Evolutionary conservation across 2,888 invertebrate genomes (phyloP).

Genomic region (Pandemis cinnamomeana): DNA sequence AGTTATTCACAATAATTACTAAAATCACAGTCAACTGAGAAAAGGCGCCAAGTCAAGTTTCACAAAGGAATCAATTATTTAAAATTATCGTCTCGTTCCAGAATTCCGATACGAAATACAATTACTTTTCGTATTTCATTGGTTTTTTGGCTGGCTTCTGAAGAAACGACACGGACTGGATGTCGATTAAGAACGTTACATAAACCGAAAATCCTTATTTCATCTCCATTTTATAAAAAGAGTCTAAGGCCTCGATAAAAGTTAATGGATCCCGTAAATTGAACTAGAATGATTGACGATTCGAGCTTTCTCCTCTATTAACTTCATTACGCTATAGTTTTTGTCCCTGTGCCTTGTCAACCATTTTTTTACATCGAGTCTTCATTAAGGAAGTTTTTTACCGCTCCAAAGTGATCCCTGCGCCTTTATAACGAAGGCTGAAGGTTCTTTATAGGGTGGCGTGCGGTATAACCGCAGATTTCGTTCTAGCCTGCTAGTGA

Average conservation of each 20-base stretch:
- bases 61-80: too few relatives aligned
- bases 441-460: neutral
- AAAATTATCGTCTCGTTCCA: too few relatives aligned
- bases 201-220: neutral
- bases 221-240: constrained; percentile 7
- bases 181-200: neutral
- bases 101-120: neutral
- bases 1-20: too few relatives aligned
- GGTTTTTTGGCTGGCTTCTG: neutral
- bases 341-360: constrained; percentile 36
- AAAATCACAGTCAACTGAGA: too few relatives aligned
- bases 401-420: neutral
- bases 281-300: constrained; percentile 23
- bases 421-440: neutral
- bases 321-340: constrained; percentile 36
- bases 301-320: constrained; percentile 22
- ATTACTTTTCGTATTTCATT: neutral
- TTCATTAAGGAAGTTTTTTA: constrained; percentile 26
- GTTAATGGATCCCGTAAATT: constrained; percentile 17
- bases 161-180: neutral
- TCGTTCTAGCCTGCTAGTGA: constrained; percentile 31
- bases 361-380: constrained; percentile 38
- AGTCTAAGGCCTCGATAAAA: constrained; percentile 41
- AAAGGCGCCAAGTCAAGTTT: too few relatives aligned
- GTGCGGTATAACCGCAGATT: constrained; percentile 9